Percentiles rank a stretch among this genome's conserved stretches.
These are phyloP conservation scores for Cydia pomonella DNA, from an alignment of 1,140 invertebrate species.

Conservation along the genomic window DNA sequence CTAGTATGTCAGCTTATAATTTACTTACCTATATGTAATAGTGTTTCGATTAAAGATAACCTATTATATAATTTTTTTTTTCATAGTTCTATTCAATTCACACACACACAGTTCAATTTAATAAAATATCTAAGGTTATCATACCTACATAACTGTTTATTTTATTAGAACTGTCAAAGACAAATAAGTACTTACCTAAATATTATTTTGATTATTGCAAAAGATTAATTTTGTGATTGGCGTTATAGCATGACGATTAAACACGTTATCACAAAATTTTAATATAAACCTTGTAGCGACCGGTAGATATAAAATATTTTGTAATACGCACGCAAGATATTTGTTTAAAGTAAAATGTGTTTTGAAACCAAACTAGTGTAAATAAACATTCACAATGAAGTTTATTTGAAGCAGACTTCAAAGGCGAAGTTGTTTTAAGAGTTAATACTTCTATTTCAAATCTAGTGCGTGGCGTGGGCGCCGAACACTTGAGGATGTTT, in stretches of 20 bases:
- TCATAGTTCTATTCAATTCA: no score
- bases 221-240: not conserved
- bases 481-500: constrained; percentile 30
- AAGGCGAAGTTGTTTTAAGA: constrained; percentile 33
- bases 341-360: constrained; percentile 27
- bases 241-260: not conserved
- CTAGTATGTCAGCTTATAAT: no score
- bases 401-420: constrained; percentile 32
- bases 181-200: not conserved
- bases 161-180: no score
- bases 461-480: constrained; percentile 19
- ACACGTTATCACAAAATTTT: constrained; percentile 1
- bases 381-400: constrained; percentile 33
- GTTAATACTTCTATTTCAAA: constrained; percentile 29
- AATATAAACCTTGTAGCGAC: constrained; percentile 30
- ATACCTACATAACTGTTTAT: no score
- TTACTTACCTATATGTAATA: no score
- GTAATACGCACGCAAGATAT: constrained; percentile 19
- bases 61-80: no score
- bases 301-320: constrained; percentile 20
- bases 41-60: no score
- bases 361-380: constrained; percentile 26
- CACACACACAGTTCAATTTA: no score
- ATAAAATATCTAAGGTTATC: no score
- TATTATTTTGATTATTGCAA: constrained; percentile 9